A percentile compares a stretch with the other conserved stretches of the same genome.
phyloP scores from a whole-genome alignment of 1,140 invertebrate species.

The Meloidogyne floridensis region DNA sequence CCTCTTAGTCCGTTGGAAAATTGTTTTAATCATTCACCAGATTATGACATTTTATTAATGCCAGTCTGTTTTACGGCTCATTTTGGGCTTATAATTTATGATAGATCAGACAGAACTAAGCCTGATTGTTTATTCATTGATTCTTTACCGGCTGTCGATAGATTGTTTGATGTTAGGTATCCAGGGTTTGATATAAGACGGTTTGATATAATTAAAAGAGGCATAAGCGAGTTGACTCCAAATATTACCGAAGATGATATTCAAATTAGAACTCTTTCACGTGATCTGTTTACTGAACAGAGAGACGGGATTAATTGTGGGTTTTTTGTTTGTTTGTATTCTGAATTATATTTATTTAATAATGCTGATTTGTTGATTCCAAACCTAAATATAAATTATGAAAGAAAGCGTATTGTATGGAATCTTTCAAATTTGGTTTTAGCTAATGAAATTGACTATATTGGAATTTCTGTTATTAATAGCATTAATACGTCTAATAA shows the following conservation, averaged over 20 bases:
- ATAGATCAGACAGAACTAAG: neutral
- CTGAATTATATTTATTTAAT: neutral
- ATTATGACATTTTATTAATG: constrained; percentile 13
- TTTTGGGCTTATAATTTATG: neutral
- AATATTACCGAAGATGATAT: neutral
- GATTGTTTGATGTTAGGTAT: neutral
- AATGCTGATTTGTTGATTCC: neutral
- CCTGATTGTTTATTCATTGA: neutral
- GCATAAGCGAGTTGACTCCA: neutral
- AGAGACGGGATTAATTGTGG: constrained; percentile 13
- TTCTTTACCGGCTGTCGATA: neutral
- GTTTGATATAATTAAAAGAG: neutral
- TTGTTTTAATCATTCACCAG: constrained; percentile 8
- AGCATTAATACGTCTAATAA: too few species aligned
- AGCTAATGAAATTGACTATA: neutral
- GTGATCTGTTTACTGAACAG: neutral
- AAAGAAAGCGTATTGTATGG: neutral
- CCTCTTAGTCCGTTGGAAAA: neutral
- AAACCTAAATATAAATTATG: constrained; percentile 4
- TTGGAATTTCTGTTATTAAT: neutral
- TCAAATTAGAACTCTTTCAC: neutral
- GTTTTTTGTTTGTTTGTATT: too few species aligned
- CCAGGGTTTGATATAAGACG: neutral
- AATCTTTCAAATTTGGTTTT: neutral
- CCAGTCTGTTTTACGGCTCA: neutral